A percentile compares a stretch with the other conserved stretches of the same genome.
These are phyloP conservation scores for Coreius guichenoti DNA, from an alignment of 2,797 vertebrate genomes.

Conservation along the genomic window DNA sequence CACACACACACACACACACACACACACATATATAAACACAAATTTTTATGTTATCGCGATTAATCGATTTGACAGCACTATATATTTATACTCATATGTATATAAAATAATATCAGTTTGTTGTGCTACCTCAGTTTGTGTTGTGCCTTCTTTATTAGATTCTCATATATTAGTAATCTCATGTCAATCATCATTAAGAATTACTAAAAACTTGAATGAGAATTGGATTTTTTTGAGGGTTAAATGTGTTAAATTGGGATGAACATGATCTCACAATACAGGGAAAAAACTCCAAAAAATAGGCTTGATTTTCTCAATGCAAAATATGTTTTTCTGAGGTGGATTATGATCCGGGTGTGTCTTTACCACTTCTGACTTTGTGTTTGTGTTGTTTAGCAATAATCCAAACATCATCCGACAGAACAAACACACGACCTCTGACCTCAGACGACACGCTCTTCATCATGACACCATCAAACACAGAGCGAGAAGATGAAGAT, in stretches of 20 bases:
- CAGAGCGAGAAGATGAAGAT: not conserved
- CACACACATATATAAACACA: too few relatives aligned
- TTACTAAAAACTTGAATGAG: too few relatives aligned
- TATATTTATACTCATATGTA: too few relatives aligned
- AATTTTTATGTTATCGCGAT: too few relatives aligned
- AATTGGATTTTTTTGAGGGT: too few relatives aligned
- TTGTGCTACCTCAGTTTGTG: too few relatives aligned
- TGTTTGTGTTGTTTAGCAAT: constrained; percentile 43
- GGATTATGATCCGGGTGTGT: not conserved
- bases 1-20: too few relatives aligned
- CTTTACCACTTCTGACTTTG: not conserved
- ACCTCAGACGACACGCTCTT: constrained; percentile 19
- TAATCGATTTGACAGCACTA: too few relatives aligned
- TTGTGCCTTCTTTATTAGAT: too few relatives aligned
- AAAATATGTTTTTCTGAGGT: not conserved
- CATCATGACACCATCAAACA: constrained; percentile 2
- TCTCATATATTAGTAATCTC: too few relatives aligned
- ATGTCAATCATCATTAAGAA: too few relatives aligned
- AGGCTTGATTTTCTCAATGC: not conserved
- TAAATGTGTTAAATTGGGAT: not conserved
- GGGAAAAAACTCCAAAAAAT: not conserved
- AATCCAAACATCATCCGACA: constrained; percentile 17
- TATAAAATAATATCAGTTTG: too few relatives aligned
- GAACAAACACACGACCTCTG: constrained; percentile 16
- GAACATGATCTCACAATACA: not conserved